These are phyloP conservation scores for Ectemnius lituratus DNA, from an alignment of 2,888 invertebrate species.

Conservation along the genomic window DNA sequence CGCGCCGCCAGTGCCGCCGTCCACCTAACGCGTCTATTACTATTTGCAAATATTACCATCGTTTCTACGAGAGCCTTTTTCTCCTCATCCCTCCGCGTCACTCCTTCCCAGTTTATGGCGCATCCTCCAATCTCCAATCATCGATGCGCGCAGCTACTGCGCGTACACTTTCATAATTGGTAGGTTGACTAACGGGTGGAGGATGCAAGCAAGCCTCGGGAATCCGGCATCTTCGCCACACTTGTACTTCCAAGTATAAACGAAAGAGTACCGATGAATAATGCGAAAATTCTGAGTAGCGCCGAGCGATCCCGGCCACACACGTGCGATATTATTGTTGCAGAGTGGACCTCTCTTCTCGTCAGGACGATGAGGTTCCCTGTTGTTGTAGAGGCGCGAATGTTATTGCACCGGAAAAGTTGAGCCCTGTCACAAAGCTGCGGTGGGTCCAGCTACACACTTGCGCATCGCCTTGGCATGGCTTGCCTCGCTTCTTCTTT, in stretches of 20 bases:
- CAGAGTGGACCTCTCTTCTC: slow-evolving; percentile 67
- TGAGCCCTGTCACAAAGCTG: slow-evolving; percentile 68
- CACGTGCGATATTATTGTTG: slow-evolving; percentile 72
- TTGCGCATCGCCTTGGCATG: neutral
- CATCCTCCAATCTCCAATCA: slow-evolving; percentile 17
- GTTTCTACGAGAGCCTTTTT: slow-evolving; percentile 61
- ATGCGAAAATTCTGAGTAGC: slow-evolving; percentile 56
- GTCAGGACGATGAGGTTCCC: slow-evolving; percentile 52
- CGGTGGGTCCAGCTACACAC: slow-evolving; percentile 59
- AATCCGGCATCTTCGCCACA: neutral
- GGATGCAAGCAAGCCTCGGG: slow-evolving; percentile 22
- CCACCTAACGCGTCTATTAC: slow-evolving; percentile 70
- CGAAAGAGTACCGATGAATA: too few species aligned
- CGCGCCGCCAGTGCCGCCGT: slow-evolving; percentile 20
- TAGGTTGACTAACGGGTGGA: slow-evolving; percentile 28
- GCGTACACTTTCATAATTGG: slow-evolving; percentile 3
- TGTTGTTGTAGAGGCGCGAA: slow-evolving; percentile 68
- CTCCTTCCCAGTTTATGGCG: slow-evolving; percentile 12
- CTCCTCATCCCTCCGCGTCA: slow-evolving; percentile 1
- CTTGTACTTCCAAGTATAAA: too few species aligned
- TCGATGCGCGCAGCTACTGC: too few species aligned
- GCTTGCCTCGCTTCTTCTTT: neutral
- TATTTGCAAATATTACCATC: slow-evolving; percentile 70
- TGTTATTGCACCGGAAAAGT: slow-evolving; percentile 71
- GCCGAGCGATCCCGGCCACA: slow-evolving; percentile 66